These are phyloP conservation scores for Empidonax alnorum DNA, from an alignment of 2,113 vertebrate species.

Conservation along the genomic window DNA sequence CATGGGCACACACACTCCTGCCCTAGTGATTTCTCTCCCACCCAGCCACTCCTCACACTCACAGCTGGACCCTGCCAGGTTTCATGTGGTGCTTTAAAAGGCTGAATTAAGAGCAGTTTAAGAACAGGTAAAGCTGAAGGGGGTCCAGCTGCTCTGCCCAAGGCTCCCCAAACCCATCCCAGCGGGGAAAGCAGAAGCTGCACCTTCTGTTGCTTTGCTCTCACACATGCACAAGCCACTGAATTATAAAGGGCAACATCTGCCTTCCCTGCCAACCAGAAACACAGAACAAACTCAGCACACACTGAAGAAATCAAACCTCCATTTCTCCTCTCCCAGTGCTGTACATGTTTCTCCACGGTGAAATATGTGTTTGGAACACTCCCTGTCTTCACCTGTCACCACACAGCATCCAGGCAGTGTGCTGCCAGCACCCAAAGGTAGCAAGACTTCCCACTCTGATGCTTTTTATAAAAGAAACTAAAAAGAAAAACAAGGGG, in stretches of 20 bases:
- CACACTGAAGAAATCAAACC: neutral
- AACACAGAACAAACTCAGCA: neutral
- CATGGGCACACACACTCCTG: neutral
- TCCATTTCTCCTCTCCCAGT: neutral
- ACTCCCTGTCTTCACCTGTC: constrained; percentile 17
- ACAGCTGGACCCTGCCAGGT: neutral
- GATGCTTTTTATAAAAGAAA: neutral
- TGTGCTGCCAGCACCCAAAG: neutral
- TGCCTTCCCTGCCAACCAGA: neutral
- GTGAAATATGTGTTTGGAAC: constrained; percentile 22
- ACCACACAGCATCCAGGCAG: neutral
- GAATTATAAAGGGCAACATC: constrained; percentile 33
- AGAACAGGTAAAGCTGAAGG: constrained; percentile 32
- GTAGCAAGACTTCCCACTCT: neutral
- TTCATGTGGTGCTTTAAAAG: neutral
- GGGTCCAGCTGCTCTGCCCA: constrained; percentile 8
- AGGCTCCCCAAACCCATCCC: neutral
- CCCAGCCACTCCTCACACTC: neutral
- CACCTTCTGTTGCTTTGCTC: neutral
- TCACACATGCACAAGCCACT: neutral
- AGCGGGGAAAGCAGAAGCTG: neutral
- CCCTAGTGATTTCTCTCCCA: neutral
- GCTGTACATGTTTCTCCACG: neutral
- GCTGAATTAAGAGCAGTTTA: neutral
- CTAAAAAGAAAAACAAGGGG: neutral